Conservation (phyloP, 2,113 vertebrate species). For the Notothenia coriiceps region DNA sequence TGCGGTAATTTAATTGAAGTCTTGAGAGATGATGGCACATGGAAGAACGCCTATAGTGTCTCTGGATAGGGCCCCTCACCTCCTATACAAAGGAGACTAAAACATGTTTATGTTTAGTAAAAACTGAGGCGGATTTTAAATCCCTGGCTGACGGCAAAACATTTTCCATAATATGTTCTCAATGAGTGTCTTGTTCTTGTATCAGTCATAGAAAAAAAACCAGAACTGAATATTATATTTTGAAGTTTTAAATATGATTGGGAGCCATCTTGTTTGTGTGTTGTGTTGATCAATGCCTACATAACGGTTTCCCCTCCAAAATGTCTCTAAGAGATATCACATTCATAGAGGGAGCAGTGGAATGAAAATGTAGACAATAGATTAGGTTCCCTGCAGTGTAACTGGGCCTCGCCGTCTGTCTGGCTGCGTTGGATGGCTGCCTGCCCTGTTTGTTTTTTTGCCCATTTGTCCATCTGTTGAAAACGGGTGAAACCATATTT, state of each 20-base stretch:
- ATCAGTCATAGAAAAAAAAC: conserved; percentile 5
- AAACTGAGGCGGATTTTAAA: background rate
- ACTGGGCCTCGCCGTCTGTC: conserved; percentile 18
- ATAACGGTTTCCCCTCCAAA: conserved; percentile 10
- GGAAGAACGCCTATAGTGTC: background rate
- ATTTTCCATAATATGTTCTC: background rate
- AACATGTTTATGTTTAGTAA: background rate
- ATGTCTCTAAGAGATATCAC: conserved; percentile 24
- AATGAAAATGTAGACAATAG: conserved; percentile 1
- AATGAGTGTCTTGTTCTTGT: background rate
- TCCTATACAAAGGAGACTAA: conserved; percentile 2
- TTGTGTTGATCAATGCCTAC: background rate
- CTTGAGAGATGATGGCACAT: conserved; percentile 39
- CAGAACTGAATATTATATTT: background rate
- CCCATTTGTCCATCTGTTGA: conserved; percentile 31
- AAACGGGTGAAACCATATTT: background rate
- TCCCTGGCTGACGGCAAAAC: background rate
- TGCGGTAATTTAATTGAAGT: conserved; percentile 56
- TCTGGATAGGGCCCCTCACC: background rate
- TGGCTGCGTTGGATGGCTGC: conserved; percentile 25
- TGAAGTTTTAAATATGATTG: background rate
- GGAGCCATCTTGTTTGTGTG: background rate
- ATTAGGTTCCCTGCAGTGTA: conserved; percentile 20
- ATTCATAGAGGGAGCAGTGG: background rate
- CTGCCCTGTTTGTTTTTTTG: conserved; percentile 10